A percentile compares a stretch with the other conserved stretches of the same genome.
phyloP scores from a whole-genome alignment of 2,797 vertebrate species.

The Dryobates pubescens region DNA sequence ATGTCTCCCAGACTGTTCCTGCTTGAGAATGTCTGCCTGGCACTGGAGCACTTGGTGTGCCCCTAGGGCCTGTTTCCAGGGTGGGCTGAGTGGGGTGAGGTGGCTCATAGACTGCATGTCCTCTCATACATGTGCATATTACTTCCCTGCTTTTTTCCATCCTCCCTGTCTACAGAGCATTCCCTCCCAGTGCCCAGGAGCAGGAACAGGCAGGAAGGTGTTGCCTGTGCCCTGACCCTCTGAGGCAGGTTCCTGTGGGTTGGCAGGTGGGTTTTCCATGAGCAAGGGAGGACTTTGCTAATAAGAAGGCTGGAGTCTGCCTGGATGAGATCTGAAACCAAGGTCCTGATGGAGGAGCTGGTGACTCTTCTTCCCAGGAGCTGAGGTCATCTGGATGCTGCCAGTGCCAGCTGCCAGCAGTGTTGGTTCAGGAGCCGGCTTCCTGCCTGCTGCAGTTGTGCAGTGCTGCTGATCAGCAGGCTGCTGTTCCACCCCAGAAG shows the following conservation, averaged over 20 bases:
- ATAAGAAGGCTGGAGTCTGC: too few relatives aligned
- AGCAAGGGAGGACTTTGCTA: background rate
- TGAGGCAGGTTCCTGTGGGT: background rate
- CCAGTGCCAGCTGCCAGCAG: background rate
- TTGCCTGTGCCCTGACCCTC: background rate
- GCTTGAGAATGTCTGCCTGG: background rate
- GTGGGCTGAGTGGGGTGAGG: accelerated
- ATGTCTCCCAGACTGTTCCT: accelerated
- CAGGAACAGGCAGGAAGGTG: accelerated
- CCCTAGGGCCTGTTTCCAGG: accelerated
- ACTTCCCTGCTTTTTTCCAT: accelerated
- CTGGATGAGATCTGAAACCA: background rate
- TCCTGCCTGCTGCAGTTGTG: background rate
- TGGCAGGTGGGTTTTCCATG: background rate
- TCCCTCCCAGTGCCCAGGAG: accelerated
- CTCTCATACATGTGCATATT: accelerated
- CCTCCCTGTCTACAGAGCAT: accelerated
- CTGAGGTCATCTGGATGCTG: accelerated
- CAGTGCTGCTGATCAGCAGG: background rate
- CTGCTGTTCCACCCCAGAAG: background rate
- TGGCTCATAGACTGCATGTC: accelerated
- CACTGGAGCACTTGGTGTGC: accelerated
- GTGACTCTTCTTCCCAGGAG: accelerated
- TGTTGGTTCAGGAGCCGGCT: background rate
- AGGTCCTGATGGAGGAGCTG: accelerated